These are phyloP conservation scores for Chaetodon auriga DNA, from an alignment of 2,113 vertebrate genomes.

Conservation along the genomic window DNA sequence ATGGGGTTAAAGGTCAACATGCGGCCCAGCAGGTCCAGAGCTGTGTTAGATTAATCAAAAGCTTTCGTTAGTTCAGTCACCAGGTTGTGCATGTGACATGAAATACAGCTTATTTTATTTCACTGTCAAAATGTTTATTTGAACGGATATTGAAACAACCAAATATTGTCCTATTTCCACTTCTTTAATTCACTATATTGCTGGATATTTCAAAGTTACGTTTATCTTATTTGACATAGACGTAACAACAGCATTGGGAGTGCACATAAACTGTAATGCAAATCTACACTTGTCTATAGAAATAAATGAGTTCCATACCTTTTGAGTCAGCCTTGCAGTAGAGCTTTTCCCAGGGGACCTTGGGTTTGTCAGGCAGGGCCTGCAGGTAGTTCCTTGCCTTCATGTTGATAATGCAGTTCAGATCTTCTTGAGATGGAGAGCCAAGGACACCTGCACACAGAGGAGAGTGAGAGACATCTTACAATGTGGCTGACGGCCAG, in stretches of 20 bases:
- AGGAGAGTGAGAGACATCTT: not conserved
- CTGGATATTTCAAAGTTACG: too few relatives aligned
- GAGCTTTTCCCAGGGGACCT: constrained; percentile 88
- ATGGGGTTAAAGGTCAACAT: constrained; percentile 95
- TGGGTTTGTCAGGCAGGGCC: constrained; percentile 88
- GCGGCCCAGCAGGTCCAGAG: constrained; percentile 90
- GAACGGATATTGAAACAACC: not conserved
- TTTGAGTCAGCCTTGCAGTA: constrained; percentile 87
- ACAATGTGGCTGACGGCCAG: not conserved
- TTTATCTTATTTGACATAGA: too few relatives aligned
- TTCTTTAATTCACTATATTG: not conserved
- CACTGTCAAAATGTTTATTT: not conserved
- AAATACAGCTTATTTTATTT: not conserved
- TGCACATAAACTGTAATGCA: too few relatives aligned
- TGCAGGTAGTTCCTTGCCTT: constrained; percentile 93
- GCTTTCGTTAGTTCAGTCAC: not conserved
- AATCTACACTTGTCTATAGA: too few relatives aligned
- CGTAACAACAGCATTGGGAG: too few relatives aligned
- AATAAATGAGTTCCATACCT: constrained; percentile 76
- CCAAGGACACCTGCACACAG: constrained; percentile 86
- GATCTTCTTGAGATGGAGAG: constrained; percentile 90
- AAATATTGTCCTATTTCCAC: not conserved
- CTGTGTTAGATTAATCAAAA: constrained; percentile 68
- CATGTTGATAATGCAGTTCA: constrained; percentile 93
- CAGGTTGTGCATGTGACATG: not conserved